phyloP scores from a whole-genome alignment of 2,797 vertebrate genomes.

The Sebastolobus alascanus region DNA sequence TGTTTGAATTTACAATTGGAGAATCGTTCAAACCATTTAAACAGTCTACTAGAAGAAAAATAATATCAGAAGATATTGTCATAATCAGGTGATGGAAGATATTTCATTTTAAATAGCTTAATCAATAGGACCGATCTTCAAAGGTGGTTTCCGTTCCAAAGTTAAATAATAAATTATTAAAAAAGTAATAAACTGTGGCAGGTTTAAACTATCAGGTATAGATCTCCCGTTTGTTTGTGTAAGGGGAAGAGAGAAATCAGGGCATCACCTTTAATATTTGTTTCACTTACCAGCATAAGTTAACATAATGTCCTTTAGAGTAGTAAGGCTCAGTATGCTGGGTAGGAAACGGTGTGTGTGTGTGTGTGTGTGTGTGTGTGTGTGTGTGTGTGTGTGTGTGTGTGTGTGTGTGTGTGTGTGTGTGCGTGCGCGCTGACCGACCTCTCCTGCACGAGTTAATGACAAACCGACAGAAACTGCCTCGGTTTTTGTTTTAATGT shows the following conservation, averaged over 20 bases:
- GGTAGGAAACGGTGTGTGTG: neutral
- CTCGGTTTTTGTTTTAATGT: slow-evolving; percentile 43
- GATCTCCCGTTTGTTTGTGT: neutral
- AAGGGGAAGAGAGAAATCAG: neutral
- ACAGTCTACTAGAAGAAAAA: neutral
- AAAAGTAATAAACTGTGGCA: no score
- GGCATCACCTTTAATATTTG: neutral
- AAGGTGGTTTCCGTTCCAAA: no score
- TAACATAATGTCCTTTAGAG: neutral
- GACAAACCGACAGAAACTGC: slow-evolving; percentile 57
- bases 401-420: neutral
- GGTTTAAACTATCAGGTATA: neutral
- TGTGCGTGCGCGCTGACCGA: neutral
- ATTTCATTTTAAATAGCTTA: no score
- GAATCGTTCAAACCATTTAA: neutral
- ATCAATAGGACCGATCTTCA: neutral
- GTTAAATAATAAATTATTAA: neutral
- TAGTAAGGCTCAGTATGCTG: neutral
- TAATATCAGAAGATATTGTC: neutral
- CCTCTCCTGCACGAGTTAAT: slow-evolving; percentile 65
- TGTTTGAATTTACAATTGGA: neutral
- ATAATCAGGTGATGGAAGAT: neutral
- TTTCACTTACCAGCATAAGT: neutral
- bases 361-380: no score
- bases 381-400: neutral